Evolutionary conservation across 1,140 invertebrate species (phyloP).

Genomic region (Hyposmocoma kahamanoa): DNA sequence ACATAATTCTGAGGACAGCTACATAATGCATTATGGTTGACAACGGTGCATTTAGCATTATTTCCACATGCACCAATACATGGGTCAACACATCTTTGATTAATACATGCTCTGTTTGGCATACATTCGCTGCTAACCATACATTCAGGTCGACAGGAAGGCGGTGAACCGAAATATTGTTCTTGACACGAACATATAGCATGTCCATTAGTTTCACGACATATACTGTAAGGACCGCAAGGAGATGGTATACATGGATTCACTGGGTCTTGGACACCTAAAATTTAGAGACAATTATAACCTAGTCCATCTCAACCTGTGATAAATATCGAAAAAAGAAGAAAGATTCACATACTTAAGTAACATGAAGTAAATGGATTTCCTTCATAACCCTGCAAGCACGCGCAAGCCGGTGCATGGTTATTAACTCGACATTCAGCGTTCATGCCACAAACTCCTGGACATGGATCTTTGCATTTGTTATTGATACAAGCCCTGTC

Average conservation of each 20-base stretch:
- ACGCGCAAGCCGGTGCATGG: conserved; percentile 81
- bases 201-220: conserved; percentile 77
- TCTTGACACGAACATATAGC: conserved; percentile 82
- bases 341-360: conserved; percentile 41
- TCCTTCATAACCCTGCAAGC: conserved; percentile 79
- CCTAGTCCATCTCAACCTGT: no score
- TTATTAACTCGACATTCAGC: conserved; percentile 81
- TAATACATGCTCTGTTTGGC: conserved; percentile 81
- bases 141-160: conserved; percentile 83
- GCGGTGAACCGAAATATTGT: conserved; percentile 81
- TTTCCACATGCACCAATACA: conserved; percentile 83
- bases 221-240: conserved; percentile 82
- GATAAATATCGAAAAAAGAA: no score
- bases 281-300: no score
- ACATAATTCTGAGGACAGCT: conserved; percentile 79
- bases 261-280: conserved; percentile 57
- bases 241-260: conserved; percentile 81
- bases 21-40: conserved; percentile 87
- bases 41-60: conserved; percentile 82
- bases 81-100: conserved; percentile 84
- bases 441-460: conserved; percentile 78
- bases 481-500: conserved; percentile 78
- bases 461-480: conserved; percentile 79
- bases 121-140: conserved; percentile 83
- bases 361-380: conserved; percentile 81